Percentiles rank a stretch among this genome's conserved stretches.
These are phyloP conservation scores for Orchestes rusci DNA, from an alignment of 2,888 invertebrate species.

Conservation along the genomic window DNA sequence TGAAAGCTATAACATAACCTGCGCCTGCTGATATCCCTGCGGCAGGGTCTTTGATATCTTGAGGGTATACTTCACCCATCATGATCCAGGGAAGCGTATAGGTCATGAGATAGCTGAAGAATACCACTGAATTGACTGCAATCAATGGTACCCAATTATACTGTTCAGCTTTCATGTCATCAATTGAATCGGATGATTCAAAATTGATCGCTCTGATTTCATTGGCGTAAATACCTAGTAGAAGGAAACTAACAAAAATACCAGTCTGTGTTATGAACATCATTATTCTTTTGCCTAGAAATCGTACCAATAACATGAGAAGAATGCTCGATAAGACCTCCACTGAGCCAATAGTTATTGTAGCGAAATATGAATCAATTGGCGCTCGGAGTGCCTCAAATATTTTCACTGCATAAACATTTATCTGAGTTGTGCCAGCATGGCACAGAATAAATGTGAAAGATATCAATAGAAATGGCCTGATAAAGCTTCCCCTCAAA, in stretches of 20 bases:
- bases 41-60: conserved; percentile 60
- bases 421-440: conserved; percentile 68
- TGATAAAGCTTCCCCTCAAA: conserved; percentile 54
- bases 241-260: conserved; percentile 57
- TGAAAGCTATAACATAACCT: conserved; percentile 69
- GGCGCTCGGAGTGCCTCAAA: conserved; percentile 66
- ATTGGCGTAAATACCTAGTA: conserved; percentile 51
- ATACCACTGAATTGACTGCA: conserved; percentile 58
- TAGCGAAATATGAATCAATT: conserved; percentile 68
- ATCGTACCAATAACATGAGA: conserved; percentile 62
- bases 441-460: conserved; percentile 65
- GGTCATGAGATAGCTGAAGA: conserved; percentile 63
- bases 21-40: conserved; percentile 66
- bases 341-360: conserved; percentile 62
- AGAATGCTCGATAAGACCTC: conserved; percentile 60
- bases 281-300: conserved; percentile 55
- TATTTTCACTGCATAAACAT: conserved; percentile 68
- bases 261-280: conserved; percentile 57
- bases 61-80: conserved; percentile 66
- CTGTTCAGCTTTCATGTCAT: neutral
- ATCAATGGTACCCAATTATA: conserved; percentile 59
- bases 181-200: neutral
- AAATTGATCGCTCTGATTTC: neutral
- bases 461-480: conserved; percentile 60
- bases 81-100: conserved; percentile 72